Evolutionary conservation across 2,888 invertebrate genomes (phyloP).

Genomic region (Nymphalis polychloros): DNA sequence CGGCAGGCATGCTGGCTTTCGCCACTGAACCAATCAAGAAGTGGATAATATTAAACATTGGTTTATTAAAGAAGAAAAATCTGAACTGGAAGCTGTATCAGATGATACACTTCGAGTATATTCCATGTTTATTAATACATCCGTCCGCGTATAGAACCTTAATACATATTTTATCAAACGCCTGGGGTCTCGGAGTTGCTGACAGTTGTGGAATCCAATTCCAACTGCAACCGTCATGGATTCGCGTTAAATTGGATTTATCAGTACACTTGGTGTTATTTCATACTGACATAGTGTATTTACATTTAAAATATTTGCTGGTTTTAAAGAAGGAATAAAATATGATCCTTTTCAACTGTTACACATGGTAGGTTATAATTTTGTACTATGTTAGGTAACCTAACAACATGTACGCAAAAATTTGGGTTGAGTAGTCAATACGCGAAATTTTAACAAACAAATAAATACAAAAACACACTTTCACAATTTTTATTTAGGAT

Average conservation of each 20-base stretch:
- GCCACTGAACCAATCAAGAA: background rate
- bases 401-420: too few relatives aligned
- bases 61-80: background rate
- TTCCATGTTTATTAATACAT: constrained; percentile 15
- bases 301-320: background rate
- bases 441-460: too few relatives aligned
- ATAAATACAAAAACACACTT: too few relatives aligned
- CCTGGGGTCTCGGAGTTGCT: background rate
- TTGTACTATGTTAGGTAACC: too few relatives aligned
- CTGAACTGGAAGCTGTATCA: background rate
- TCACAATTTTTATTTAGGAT: too few relatives aligned
- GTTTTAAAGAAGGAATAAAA: too few relatives aligned
- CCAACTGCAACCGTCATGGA: background rate
- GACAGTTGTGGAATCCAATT: constrained; percentile 10
- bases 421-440: too few relatives aligned
- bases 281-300: background rate
- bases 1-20: too few relatives aligned
- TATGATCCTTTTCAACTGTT: too few relatives aligned
- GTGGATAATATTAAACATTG: background rate
- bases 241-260: constrained; percentile 8
- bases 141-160: background rate
- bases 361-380: too few relatives aligned
- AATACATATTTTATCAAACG: constrained; percentile 12
- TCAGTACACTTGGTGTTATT: constrained; percentile 5
- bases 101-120: background rate